phyloP scores from a whole-genome alignment of 2,888 invertebrate species.

The Theodoxus fluviatilis region DNA sequence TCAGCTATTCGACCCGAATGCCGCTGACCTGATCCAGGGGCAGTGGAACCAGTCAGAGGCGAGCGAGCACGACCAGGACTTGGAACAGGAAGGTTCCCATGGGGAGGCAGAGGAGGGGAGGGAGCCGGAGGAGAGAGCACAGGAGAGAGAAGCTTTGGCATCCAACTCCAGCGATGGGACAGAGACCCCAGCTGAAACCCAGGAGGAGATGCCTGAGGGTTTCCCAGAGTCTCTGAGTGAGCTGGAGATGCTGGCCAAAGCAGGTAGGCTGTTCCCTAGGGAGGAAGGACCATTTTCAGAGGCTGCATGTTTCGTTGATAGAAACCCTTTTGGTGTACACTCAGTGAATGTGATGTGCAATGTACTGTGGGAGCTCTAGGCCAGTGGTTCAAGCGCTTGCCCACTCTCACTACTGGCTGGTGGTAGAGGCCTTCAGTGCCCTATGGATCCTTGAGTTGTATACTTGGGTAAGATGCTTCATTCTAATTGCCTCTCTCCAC shows the following conservation, averaged over 20 bases:
- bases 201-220: constrained; percentile 21
- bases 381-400: no score
- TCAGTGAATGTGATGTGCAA: no score
- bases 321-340: not conserved
- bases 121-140: constrained; percentile 15
- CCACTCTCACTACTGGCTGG: no score
- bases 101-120: not conserved
- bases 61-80: not conserved
- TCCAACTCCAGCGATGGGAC: not conserved
- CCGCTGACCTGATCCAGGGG: constrained; percentile 1
- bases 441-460: no score
- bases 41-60: constrained; percentile 15
- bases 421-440: no score
- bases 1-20: no score
- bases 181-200: constrained; percentile 19
- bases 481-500: no score
- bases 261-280: constrained; percentile 66
- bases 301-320: not conserved
- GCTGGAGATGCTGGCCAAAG: constrained; percentile 71
- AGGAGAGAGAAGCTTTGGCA: not conserved
- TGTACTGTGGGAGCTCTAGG: no score
- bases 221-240: constrained; percentile 68
- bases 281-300: not conserved
- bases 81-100: not conserved
- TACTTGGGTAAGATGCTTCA: no score